Base-by-base conservation (phyloP, 2,888 invertebrate species). In the Dryadula phaetusa region DNA sequence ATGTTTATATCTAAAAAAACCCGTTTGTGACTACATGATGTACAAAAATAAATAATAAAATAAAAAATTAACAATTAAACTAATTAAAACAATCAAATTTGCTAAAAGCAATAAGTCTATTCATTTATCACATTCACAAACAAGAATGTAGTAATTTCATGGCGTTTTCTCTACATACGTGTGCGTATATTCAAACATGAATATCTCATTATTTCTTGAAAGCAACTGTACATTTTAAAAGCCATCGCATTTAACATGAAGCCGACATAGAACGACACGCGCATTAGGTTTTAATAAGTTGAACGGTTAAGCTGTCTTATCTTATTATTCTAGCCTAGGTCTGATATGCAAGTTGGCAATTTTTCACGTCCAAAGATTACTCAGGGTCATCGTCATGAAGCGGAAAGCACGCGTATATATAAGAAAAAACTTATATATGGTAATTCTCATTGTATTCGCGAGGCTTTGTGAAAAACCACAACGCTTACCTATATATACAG, bases 381-480 rank as follows among this genome's bases (percentile, higher is more conserved):
- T 63, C 66, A 66, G 14, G 66, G 66, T 66, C 69, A 37, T 61
- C 60, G 60, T 16, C 63, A 32, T 52, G 18, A 32, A 66, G 62
- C 69, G 63, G 44, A 42, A 65, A 68, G 53, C 61, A 44, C 34
- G 40, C 20, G 28, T 40, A 32, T 58, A 32, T 32, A 32, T 25
- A 52, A 37, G 54, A 60, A 28, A 58, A 60, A 44, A 58, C 54
- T 46, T 69, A 42, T 49, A 53, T 63, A 69, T 69, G 69, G 34
- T 58, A 69, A 60, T 60, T 66, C 61, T 63, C 69, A 69, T 69
- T 69, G 69, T 69, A 54, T 62, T 53, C 47, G 18, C 14, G 40
- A 53, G 53, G 47, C 37, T 16, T 18, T 67, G 66, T 60, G 66
- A 66, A 62, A 69, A 65, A 63, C 52, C 37, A 56, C 28, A 37